Percentiles rank a stretch among this genome's conserved stretches.
Evolutionary conservation across 2,888 invertebrate species (phyloP).

Genomic region (Dascillus cervinus): DNA sequence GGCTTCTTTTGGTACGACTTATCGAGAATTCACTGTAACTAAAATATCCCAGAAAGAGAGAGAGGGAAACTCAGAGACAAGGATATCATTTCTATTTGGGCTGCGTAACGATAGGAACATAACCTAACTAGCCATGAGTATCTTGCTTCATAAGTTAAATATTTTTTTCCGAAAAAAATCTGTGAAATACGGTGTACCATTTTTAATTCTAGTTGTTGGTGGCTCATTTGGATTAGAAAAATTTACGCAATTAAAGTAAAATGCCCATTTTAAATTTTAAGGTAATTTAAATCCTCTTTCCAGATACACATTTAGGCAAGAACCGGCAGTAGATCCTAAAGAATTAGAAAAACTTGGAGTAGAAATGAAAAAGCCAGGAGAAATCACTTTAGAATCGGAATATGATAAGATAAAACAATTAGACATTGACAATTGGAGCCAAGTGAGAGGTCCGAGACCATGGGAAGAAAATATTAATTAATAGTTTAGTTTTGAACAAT

Average conservation of each 20-base stretch:
- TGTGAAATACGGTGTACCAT: slow-evolving; percentile 62
- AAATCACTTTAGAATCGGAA: slow-evolving; percentile 65
- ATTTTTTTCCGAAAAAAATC: slow-evolving; percentile 28
- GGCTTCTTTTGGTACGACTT: too few species aligned
- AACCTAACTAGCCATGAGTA: slow-evolving; percentile 4
- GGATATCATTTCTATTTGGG: too few species aligned
- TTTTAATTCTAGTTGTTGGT: slow-evolving; percentile 62
- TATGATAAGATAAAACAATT: slow-evolving; percentile 65
- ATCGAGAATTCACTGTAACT: too few species aligned
- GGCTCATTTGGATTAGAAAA: slow-evolving; percentile 71
- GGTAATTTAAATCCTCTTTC: slow-evolving; percentile 12
- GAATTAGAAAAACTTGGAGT: slow-evolving; percentile 62
- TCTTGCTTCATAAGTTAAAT: slow-evolving; percentile 5
- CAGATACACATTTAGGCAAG: slow-evolving; percentile 49
- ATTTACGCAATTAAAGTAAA: slow-evolving; percentile 65
- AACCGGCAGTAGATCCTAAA: slow-evolving; percentile 49
- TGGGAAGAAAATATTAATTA: slow-evolving; percentile 81
- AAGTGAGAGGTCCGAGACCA: slow-evolving; percentile 75
- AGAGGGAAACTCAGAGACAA: too few species aligned
- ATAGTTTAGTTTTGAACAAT: too few species aligned
- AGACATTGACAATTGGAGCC: slow-evolving; percentile 79
- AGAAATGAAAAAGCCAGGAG: slow-evolving; percentile 54
- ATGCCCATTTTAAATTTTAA: slow-evolving; percentile 3
- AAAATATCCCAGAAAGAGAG: too few species aligned
- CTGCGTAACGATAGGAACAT: too few species aligned